phyloP scores from a whole-genome alignment of 1,140 invertebrate species.

The Drosophila kohkoa region DNA sequence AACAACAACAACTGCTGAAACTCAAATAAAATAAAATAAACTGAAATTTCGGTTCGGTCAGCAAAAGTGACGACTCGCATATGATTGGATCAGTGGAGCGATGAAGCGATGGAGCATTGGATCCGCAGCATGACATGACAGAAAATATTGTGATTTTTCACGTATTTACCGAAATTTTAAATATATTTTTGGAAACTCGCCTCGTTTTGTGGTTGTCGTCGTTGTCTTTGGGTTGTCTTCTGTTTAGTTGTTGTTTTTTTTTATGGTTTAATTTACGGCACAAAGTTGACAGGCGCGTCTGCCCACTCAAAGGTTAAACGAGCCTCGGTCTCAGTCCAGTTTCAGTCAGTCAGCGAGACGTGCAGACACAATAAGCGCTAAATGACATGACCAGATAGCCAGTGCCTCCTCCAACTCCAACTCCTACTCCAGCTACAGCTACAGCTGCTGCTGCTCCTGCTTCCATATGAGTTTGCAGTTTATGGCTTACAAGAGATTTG shows the following conservation, averaged over 20 bases:
- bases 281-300: conserved; percentile 65
- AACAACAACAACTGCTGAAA: conserved; percentile 25
- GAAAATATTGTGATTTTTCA: conserved; percentile 69
- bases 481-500: conserved; percentile 64
- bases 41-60: conserved; percentile 47
- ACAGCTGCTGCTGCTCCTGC: conserved; percentile 30
- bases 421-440: conserved; percentile 14
- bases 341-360: conserved; percentile 46
- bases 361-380: conserved; percentile 81
- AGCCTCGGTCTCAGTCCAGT: conserved; percentile 29
- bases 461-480: conserved; percentile 74
- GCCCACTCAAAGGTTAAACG: conserved; percentile 66
- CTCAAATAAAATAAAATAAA: conserved; percentile 48
- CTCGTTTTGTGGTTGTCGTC: conserved; percentile 19
- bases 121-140: conserved; percentile 70
- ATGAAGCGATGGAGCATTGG: conserved; percentile 57
- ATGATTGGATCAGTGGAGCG: conserved; percentile 53
- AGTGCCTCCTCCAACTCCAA: not conserved
- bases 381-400: conserved; percentile 61
- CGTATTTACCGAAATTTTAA: conserved; percentile 61
- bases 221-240: conserved; percentile 4
- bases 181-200: conserved; percentile 51
- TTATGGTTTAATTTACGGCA: conserved; percentile 77
- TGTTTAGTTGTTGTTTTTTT: conserved; percentile 27
- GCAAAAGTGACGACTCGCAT: conserved; percentile 46